These are phyloP conservation scores for Centrocercus urophasianus DNA, from an alignment of 2,113 vertebrate genomes.

Conservation along the genomic window DNA sequence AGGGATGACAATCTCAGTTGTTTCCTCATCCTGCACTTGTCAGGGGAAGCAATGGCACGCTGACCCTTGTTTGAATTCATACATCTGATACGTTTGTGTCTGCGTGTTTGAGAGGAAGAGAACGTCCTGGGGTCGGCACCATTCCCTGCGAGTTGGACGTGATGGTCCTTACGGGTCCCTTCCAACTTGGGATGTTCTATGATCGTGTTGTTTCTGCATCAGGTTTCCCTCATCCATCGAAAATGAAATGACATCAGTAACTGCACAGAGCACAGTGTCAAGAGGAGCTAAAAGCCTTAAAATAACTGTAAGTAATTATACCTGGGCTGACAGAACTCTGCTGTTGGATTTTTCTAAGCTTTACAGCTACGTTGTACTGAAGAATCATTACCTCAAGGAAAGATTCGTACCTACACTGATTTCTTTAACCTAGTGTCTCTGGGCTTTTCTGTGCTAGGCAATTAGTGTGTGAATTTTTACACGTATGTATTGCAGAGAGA, in stretches of 20 bases:
- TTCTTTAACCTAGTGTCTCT: background rate
- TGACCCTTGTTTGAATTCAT: background rate
- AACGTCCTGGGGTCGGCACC: background rate
- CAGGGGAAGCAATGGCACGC: background rate
- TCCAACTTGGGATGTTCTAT: background rate
- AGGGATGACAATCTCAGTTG: background rate
- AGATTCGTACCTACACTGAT: background rate
- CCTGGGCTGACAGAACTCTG: background rate
- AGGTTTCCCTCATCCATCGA: conserved; percentile 67
- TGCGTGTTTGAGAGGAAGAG: background rate
- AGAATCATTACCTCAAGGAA: background rate
- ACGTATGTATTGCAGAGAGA: background rate
- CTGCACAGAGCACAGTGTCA: conserved; percentile 28
- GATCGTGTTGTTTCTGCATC: conserved; percentile 29
- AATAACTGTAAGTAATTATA: conserved; percentile 73
- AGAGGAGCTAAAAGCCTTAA: conserved; percentile 48
- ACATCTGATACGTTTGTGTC: background rate
- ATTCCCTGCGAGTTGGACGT: background rate
- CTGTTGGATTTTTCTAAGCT: background rate
- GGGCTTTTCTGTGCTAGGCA: background rate
- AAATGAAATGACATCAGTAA: conserved; percentile 43
- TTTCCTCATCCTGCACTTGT: background rate
- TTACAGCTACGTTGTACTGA: background rate
- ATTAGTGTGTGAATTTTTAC: background rate
- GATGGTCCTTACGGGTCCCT: too few relatives aligned